A percentile compares a stretch with the other conserved stretches of the same genome.
phyloP scores from a whole-genome alignment of 64 coral and sea anemone genomes.

The Orbicella faveolata region DNA sequence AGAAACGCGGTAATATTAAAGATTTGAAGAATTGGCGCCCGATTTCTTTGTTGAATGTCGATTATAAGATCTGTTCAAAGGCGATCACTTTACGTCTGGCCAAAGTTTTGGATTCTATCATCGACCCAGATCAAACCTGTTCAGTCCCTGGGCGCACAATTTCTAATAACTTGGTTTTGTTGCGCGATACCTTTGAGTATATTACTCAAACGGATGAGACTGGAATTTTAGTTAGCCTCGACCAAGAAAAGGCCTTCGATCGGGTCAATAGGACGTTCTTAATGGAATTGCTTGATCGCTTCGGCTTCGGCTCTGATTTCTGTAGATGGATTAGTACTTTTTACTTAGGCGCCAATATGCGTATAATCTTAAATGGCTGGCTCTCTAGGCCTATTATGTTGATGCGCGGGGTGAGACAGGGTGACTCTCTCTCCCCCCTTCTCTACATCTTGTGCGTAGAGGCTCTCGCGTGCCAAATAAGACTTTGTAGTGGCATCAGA shows the following conservation, averaged over 20 bases:
- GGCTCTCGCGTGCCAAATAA: background rate
- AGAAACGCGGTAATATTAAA: background rate
- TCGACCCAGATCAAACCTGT: background rate
- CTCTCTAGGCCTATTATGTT: background rate
- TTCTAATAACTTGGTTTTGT: background rate
- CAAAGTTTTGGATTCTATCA: background rate
- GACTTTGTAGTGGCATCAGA: background rate
- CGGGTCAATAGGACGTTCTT: background rate
- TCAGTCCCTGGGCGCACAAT: background rate
- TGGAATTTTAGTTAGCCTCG: background rate
- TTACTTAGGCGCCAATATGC: background rate
- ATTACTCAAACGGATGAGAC: background rate
- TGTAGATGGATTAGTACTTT: background rate
- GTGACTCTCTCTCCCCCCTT: conserved; percentile 27
- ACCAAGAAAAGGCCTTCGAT: conserved; percentile 58
- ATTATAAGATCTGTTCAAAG: conserved; percentile 32
- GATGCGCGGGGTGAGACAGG: background rate
- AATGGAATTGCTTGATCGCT: background rate
- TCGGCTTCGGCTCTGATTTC: conserved; percentile 23
- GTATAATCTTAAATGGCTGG: background rate
- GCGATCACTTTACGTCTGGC: background rate
- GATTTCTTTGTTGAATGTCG: conserved; percentile 14
- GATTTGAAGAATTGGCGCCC: conserved; percentile 27
- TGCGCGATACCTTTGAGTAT: background rate
- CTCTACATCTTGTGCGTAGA: conserved; percentile 31